phyloP scores from a whole-genome alignment of 2,797 vertebrate species.

The Sus cebifrons region DNA sequence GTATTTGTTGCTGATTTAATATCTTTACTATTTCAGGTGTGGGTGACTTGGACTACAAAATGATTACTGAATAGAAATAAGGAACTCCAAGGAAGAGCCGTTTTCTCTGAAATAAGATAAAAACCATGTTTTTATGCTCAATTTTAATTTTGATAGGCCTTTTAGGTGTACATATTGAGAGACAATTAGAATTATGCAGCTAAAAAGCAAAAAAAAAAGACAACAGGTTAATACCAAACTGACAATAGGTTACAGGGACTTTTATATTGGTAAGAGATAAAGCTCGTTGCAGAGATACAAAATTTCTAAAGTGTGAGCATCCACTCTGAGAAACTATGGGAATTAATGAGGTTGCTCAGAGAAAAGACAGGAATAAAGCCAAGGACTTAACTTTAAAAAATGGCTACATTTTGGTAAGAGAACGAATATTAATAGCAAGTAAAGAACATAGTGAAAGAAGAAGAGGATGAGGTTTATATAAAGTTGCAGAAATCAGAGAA shows the following conservation, averaged over 20 bases:
- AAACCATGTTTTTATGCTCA: not conserved
- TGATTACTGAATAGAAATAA: not conserved
- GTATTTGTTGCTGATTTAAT: not conserved
- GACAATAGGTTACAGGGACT: not conserved
- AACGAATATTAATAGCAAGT: not conserved
- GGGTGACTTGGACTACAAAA: not conserved
- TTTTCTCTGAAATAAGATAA: not conserved
- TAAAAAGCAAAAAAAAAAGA: not conserved
- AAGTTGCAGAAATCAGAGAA: not conserved
- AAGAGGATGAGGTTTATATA: not conserved
- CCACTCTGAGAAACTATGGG: not conserved
- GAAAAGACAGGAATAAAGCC: not conserved
- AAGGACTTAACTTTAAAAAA: not conserved
- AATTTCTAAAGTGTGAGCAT: not conserved
- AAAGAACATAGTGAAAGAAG: not conserved
- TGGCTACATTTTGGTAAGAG: not conserved
- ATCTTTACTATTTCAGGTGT: conserved; percentile 41
- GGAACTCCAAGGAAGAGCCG: not conserved
- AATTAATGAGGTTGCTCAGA: not conserved
- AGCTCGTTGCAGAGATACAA: not conserved
- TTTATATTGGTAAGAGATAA: not conserved
- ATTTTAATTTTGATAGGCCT: not conserved
- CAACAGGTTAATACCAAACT: not conserved
- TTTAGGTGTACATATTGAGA: not conserved
- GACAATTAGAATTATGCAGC: not conserved